Evolutionary conservation across 2,888 invertebrate species (phyloP), one percentile per base, ranked within the genome.

Genomic region (Cheilosia soror): DNA sequence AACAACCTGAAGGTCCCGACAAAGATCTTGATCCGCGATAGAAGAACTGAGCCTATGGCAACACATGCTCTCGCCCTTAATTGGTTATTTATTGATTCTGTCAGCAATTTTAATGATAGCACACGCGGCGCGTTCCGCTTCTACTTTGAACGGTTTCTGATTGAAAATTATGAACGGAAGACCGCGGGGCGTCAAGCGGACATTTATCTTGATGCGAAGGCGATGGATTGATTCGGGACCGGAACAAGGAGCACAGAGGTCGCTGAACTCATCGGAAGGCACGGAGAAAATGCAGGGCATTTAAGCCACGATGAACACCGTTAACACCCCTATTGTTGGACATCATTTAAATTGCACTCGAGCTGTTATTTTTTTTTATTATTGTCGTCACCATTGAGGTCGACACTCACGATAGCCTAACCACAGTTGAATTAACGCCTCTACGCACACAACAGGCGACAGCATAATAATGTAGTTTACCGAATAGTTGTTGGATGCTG

Each of bases 31-130:
- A 53, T 37, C 66, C 20, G 4, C 44, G 85, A 81, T 81, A 62
- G 27, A 33, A 29, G 20, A 69, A 44, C 33, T 25, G 44, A 51
- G 62, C 85, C 71, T 49, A n/a, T 29, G 47, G 76, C 62, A 85
- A 85, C 85, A 85, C 66, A 85, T 85, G 85, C 85, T 85, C 68
- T 81, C 62, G 76, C 58, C 76, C 76, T 72, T 81, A 85, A 85
- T 85, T 85, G 85, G 85, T 85, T 85, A 81, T 85, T 85, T 85
- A 85, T 85, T 85, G 85, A 85, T 85, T 72, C 76, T 76, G 71
- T 81, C 80, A 81, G 81, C 62, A 77, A 85, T 85, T 85, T 85
- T 85, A 85, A 85, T 85, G 85, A 68, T 72, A 77, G 81, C 72
- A 72, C 80, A 72, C 57, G 76, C 60, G 49, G 44, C 47, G 58